Evolutionary conservation across 2,797 vertebrate genomes (phyloP), one percentile per base, ranked within the genome.

Genomic region (Channa striata): DNA sequence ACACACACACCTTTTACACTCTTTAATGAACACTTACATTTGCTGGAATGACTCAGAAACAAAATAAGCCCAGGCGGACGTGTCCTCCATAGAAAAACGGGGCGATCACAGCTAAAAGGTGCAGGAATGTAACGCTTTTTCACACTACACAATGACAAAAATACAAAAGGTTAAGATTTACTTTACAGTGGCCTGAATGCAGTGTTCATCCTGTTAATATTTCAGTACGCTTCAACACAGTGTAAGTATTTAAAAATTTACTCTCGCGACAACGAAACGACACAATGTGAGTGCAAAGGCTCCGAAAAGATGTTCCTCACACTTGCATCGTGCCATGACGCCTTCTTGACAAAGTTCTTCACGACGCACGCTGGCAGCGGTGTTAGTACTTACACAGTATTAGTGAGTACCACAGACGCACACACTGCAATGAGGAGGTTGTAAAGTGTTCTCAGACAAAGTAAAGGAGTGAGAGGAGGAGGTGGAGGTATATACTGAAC

Each of bases 271-370:
- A 47, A 68, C 54, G 80, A 81, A 69, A 76, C 68, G 82, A 80
- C 72, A 80, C 72, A 81, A 84, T 44, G 64, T 51, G 80, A 78
- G 82, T 80, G 78, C 82, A 84, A 83, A 86, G 72, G 59, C 69
- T 67, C 65, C 59, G 14, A 74, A 59, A 37, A 37, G 21, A 37
- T 46, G 12, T 47, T 59, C 51, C 69, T 81, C 56, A 75, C 76
- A 74, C 72, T 83, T 36, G 79, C 71, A 82, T 80, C 88, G 82
- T 88, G 82, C 63, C 74, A n/a, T 78, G 68, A 72, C 66, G 65
- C 42, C 58, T 46, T 13, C 68, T n/a, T n/a, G n/a, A n/a, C 73
- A 53, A 57, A 40, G 59, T 52, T 52, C 74, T 70, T 63, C 12
- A 37, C 59, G 46, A 30, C 21, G 58, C 23, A 62, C 72, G 48